phyloP scores from a whole-genome alignment of 2,888 invertebrate genomes.

The Electrophaes corylata region DNA sequence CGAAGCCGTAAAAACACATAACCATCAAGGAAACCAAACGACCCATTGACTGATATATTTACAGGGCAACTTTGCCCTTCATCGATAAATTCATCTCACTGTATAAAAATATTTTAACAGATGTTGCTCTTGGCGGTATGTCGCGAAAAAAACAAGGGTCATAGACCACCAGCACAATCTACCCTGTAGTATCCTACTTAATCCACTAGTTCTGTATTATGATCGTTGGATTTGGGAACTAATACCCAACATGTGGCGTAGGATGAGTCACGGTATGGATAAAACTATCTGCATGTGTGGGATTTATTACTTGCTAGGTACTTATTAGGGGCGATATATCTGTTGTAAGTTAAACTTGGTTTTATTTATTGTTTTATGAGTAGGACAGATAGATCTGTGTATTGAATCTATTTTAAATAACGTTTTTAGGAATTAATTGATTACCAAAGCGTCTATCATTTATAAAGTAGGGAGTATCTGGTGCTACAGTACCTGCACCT shows the following conservation, averaged over 20 bases:
- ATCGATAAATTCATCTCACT: constrained; percentile 27
- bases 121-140: constrained; percentile 68
- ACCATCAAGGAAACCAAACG: constrained; percentile 27
- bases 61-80: constrained; percentile 26
- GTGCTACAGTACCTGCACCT: too few relatives aligned
- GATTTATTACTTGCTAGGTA: constrained; percentile 32
- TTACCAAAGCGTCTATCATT: too few relatives aligned
- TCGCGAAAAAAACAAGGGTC: constrained; percentile 66
- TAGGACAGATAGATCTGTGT: too few relatives aligned
- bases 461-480: too few relatives aligned
- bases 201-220: constrained; percentile 77
- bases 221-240: constrained; percentile 75
- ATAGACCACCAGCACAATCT: constrained; percentile 74
- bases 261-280: constrained; percentile 50
- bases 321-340: constrained; percentile 12
- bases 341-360: constrained; percentile 6
- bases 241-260: constrained; percentile 76
- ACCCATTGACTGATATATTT: constrained; percentile 32
- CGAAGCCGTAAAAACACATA: constrained; percentile 28
- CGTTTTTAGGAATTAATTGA: too few relatives aligned
- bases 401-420: too few relatives aligned
- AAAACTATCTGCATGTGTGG: constrained; percentile 45
- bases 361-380: not conserved
- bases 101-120: constrained; percentile 54
- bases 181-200: constrained; percentile 71